Conservation (phyloP, 2,888 invertebrate species). For the Rhingia campestris region DNA sequence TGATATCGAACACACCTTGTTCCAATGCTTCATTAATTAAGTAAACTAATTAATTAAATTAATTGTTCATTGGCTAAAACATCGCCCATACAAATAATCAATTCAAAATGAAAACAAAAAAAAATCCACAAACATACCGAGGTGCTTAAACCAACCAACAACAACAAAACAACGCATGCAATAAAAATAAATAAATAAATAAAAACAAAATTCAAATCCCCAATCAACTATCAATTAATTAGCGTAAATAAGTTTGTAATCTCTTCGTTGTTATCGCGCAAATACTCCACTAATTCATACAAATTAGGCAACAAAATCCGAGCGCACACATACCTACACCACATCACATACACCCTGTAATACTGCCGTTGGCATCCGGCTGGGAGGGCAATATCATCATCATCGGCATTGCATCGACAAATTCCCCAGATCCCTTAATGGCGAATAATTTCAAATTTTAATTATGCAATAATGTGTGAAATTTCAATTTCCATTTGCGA, state of each 20-base stretch:
- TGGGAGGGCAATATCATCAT: no score
- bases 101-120: slow-evolving; percentile 13
- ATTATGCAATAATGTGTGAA: slow-evolving; percentile 73
- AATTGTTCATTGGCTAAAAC: slow-evolving; percentile 1
- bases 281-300: slow-evolving; percentile 53
- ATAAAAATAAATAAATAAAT: slow-evolving; percentile 7
- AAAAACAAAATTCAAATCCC: slow-evolving; percentile 35
- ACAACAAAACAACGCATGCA: slow-evolving; percentile 8
- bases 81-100: slow-evolving; percentile 17
- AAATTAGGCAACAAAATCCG: slow-evolving; percentile 40
- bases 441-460: slow-evolving; percentile 66
- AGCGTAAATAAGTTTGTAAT: slow-evolving; percentile 48
- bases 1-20: not conserved
- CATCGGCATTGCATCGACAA: slow-evolving; percentile 2
- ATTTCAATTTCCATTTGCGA: slow-evolving; percentile 66
- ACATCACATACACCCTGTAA: not conserved
- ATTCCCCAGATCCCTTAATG: slow-evolving; percentile 60
- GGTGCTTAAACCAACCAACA: not conserved
- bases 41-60: slow-evolving; percentile 44
- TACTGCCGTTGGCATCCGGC: no score
- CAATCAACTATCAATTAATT: slow-evolving; percentile 69
- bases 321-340: not conserved
- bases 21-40: slow-evolving; percentile 11
- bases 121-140: not conserved
- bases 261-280: slow-evolving; percentile 52